Conservation (phyloP, 1,140 invertebrate species). For the Neodiprion pinetum region DNA sequence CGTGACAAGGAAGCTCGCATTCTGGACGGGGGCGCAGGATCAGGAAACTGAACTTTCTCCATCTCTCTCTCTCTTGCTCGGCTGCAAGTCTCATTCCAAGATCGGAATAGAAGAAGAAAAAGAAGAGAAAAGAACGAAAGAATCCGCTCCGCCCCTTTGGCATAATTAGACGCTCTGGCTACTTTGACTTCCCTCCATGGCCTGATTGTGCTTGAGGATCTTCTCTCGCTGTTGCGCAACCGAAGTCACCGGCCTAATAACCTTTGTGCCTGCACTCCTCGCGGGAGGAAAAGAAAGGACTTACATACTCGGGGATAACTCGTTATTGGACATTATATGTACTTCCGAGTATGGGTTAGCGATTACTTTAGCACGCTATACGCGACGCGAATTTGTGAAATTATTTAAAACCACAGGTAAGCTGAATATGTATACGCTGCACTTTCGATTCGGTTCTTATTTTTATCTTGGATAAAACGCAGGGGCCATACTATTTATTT, state of each 20-base stretch:
- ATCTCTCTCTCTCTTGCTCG: not conserved
- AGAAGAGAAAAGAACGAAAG: not conserved
- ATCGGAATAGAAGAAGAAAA: not conserved
- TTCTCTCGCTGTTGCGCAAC: not conserved
- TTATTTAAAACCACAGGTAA: too few species aligned
- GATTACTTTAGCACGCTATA: not conserved
- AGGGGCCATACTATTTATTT: too few species aligned
- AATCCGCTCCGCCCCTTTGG: not conserved
- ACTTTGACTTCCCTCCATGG: not conserved
- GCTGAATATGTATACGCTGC: too few species aligned
- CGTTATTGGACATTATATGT: not conserved
- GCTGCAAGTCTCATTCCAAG: not conserved
- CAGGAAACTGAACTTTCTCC: conserved; percentile 1
- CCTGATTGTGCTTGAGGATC: not conserved
- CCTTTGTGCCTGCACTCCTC: not conserved
- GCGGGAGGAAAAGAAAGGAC: not conserved
- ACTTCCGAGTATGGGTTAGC: not conserved
- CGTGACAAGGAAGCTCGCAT: not conserved
- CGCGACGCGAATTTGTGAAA: not conserved
- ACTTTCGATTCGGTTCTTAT: too few species aligned
- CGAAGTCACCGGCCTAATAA: not conserved
- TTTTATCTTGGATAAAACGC: too few species aligned
- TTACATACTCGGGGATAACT: not conserved
- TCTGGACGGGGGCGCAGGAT: not conserved
- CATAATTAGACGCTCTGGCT: not conserved